Evolutionary conservation across 2,797 vertebrate species (phyloP), one percentile per base, ranked within the genome.

Genomic region (Crax fasciolata): DNA sequence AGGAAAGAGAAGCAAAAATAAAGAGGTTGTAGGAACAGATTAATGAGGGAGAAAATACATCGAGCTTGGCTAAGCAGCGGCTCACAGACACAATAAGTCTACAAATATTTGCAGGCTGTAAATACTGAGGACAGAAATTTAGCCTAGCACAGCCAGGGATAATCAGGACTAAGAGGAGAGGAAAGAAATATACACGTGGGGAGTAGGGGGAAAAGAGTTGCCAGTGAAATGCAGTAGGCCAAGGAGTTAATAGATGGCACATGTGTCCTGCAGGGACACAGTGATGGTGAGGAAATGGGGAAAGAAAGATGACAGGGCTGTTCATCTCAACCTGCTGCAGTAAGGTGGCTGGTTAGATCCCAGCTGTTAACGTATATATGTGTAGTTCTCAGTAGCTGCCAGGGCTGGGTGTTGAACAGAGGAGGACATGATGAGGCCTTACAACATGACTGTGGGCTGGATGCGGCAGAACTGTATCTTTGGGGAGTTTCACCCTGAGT

Each of bases 21-120:
- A 10, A 44, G 32, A 6, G 4, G 12, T 5, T 71, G 38, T 48
- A 82, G 23, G 38, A 92, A 54, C 55, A 46, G 67, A 91, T 75
- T 89, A n/a, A 78, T 87, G 44, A 91, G 24, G 35, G 38, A 76
- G 62, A 84, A 87, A 84, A 38, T 27, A 74, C 51, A n/a, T 23
- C 66, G 11, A 72, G n/a, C 15, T 76, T 87, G 59, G 44, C 58
- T 43, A 90, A 94, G 57, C 6, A 2, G 52, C 63, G 23, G 20
- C 18, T 94, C 46, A 76, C 44, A 74, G 54, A 51, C 41, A 41
- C 62, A 71, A n/a, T 89, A 88, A 88, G 63, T 75, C 17, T 43
- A 93, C 61, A 93, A 90, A 91, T 91, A 94, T 94, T 94, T 95
- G 67, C 71, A 83, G 49, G 44, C 80, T 90, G 63, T 80, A 93